Conservation (phyloP, 2,888 invertebrate genomes). For the Heliconius ethilla region DNA sequence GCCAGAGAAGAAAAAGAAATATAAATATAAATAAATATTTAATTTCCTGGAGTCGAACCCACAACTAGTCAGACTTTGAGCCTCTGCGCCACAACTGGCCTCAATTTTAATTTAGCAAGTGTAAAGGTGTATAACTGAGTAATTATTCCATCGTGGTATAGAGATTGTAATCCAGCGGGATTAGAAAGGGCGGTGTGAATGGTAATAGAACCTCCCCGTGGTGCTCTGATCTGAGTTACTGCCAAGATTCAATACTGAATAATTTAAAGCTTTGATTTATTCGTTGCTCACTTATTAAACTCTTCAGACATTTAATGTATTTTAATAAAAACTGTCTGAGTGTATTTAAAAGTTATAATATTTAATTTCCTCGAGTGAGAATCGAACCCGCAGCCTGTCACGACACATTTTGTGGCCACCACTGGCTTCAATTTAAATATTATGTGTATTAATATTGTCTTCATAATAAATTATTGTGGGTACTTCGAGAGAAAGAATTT, state of each 20-base stretch:
- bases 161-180: slow-evolving; percentile 78
- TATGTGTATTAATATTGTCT: not conserved
- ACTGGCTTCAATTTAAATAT: too few relatives aligned
- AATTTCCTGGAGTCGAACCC: too few relatives aligned
- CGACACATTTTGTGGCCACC: too few relatives aligned
- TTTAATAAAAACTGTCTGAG: not conserved
- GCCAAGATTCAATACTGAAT: slow-evolving; percentile 81
- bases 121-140: slow-evolving; percentile 71
- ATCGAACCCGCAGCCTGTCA: too few relatives aligned
- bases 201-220: slow-evolving; percentile 77
- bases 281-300: slow-evolving; percentile 54
- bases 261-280: slow-evolving; percentile 78
- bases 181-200: slow-evolving; percentile 80
- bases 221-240: slow-evolving; percentile 80
- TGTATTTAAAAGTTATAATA: not conserved
- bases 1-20: too few relatives aligned
- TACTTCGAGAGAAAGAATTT: not conserved
- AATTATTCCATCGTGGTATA: slow-evolving; percentile 79
- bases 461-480: not conserved
- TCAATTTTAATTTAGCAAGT: slow-evolving; percentile 61
- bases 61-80: too few relatives aligned
- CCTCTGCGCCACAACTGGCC: too few relatives aligned
- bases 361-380: too few relatives aligned
- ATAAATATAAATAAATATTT: too few relatives aligned
- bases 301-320: slow-evolving; percentile 32